A percentile compares a stretch with the other conserved stretches of the same genome.
Conservation (phyloP, 2,113 vertebrate species). For the Pandion haliaetus region DNA sequence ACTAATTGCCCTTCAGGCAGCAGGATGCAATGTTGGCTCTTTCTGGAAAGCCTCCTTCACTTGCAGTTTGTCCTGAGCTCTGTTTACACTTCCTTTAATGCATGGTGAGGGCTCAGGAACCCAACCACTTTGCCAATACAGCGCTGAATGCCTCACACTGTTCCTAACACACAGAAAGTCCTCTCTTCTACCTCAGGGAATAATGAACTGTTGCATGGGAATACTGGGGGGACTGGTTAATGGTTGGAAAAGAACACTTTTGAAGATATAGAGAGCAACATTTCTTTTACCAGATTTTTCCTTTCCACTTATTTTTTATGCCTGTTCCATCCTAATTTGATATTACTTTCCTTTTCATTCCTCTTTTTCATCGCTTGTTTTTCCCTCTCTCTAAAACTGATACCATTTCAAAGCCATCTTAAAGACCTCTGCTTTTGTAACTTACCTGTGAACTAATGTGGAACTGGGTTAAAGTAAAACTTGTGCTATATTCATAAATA, state of each 20-base stretch:
- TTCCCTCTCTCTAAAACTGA: background rate
- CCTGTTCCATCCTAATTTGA: background rate
- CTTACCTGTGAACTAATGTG: background rate
- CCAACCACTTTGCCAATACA: background rate
- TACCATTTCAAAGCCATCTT: background rate
- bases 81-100: background rate
- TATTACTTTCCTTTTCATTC: background rate
- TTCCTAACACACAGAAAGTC: background rate
- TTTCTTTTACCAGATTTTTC: background rate
- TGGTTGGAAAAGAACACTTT: background rate
- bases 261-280: background rate
- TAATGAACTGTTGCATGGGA: background rate
- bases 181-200: background rate
- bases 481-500: background rate
- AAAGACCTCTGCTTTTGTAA: background rate
- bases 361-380: background rate
- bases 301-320: background rate
- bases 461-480: background rate
- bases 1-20: background rate
- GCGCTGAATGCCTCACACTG: background rate
- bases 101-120: background rate
- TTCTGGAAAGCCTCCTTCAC: background rate
- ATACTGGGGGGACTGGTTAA: background rate
- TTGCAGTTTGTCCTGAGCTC: background rate
- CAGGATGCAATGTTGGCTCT: background rate